These are phyloP conservation scores for Trachemys scripta DNA, from an alignment of 2,113 vertebrate genomes.

Conservation along the genomic window DNA sequence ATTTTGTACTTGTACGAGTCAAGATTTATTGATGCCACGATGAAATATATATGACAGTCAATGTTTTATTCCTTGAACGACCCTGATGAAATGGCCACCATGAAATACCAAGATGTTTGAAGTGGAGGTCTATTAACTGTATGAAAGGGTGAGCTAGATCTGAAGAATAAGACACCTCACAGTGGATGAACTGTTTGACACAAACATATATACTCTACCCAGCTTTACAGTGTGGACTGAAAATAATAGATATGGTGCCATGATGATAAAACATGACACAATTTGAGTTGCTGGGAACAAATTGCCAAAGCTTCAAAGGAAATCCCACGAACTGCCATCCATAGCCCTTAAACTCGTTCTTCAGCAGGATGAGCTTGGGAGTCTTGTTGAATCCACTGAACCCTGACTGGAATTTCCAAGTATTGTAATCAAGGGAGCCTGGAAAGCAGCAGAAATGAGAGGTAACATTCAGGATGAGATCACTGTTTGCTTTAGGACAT, in stretches of 20 bases:
- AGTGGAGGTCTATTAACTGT: background rate
- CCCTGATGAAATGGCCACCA: background rate
- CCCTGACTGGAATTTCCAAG: background rate
- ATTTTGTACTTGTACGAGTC: background rate
- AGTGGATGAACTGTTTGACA: background rate
- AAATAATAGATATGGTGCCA: background rate
- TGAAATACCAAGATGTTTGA: background rate
- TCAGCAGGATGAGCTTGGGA: background rate
- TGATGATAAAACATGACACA: background rate
- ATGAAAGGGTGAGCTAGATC: background rate
- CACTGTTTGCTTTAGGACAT: background rate
- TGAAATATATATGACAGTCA: background rate
- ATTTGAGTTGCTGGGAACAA: fast-evolving
- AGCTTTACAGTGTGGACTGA: background rate
- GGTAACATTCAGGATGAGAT: background rate
- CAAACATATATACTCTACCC: background rate
- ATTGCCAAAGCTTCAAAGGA: background rate
- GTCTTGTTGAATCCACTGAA: background rate
- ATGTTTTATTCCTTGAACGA: background rate
- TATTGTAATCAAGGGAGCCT: background rate
- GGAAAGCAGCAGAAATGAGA: background rate
- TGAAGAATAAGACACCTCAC: background rate
- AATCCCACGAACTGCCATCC: background rate
- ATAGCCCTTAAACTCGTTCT: background rate
- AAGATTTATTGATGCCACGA: background rate